Evolutionary conservation across 2,113 vertebrate genomes (phyloP).

Genomic region (Hemicordylus capensis): DNA sequence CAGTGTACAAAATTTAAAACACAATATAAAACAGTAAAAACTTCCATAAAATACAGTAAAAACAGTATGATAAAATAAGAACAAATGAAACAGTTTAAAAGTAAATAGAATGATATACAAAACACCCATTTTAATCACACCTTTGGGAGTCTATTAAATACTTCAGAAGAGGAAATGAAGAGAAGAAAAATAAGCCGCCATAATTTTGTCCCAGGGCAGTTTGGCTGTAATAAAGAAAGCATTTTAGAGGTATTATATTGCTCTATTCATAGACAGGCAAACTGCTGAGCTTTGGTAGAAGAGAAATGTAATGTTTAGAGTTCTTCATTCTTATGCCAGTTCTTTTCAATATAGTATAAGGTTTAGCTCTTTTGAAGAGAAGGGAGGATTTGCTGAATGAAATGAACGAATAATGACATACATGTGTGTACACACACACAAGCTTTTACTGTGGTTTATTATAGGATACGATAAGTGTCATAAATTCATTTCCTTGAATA

Average conservation of each 20-base stretch:
- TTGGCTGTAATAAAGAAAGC: not conserved
- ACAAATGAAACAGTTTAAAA: too few relatives aligned
- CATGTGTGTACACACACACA: too few relatives aligned
- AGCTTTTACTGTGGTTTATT: not conserved
- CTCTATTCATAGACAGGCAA: not conserved
- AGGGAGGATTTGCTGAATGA: not conserved
- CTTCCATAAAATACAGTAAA: too few relatives aligned
- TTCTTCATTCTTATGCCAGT: not conserved
- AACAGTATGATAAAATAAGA: too few relatives aligned
- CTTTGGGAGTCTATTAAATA: not conserved
- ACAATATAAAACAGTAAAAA: too few relatives aligned
- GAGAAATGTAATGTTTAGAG: not conserved
- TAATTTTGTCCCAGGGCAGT: not conserved
- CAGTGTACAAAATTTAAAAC: too few relatives aligned
- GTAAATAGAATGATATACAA: not conserved
- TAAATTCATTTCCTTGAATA: not conserved
- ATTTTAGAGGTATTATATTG: not conserved
- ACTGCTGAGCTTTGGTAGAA: not conserved
- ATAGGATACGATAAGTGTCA: not conserved
- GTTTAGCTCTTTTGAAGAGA: not conserved
- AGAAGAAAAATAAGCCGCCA: not conserved
- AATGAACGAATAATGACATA: slow-evolving; percentile 9
- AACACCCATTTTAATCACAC: not conserved
- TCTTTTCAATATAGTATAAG: not conserved
- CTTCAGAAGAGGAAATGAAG: not conserved